These are phyloP conservation scores for Trypoxylus dichotomus DNA, from an alignment of 1,140 invertebrate genomes.

Conservation along the genomic window DNA sequence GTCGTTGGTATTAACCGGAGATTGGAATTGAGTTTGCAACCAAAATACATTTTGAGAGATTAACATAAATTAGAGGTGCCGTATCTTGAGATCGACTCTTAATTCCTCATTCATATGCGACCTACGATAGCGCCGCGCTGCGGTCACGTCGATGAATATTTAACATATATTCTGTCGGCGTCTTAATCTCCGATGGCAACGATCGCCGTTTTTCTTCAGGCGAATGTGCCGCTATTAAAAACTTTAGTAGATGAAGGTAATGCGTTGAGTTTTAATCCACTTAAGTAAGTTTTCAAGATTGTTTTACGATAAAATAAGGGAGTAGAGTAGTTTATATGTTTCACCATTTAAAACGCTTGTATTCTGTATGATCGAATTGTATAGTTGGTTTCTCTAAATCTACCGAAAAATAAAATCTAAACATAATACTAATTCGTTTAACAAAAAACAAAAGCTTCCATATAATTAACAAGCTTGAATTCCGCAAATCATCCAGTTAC, in stretches of 20 bases:
- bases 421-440: too few species aligned
- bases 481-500: too few species aligned
- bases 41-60: constrained; percentile 43
- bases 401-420: too few species aligned
- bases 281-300: background rate
- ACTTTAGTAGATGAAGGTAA: background rate
- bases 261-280: background rate
- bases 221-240: background rate
- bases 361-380: too few species aligned
- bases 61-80: constrained; percentile 44
- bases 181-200: constrained; percentile 3
- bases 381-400: too few species aligned
- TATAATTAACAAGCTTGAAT: too few species aligned
- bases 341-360: too few species aligned
- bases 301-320: background rate
- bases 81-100: constrained; percentile 39
- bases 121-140: constrained; percentile 42
- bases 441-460: too few species aligned
- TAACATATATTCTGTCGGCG: constrained; percentile 40
- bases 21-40: constrained; percentile 42
- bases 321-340: background rate
- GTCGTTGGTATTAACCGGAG: background rate
- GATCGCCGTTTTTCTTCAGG: background rate
- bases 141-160: constrained; percentile 43
- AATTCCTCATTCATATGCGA: constrained; percentile 46